These are phyloP conservation scores for Eulithis testata DNA, from an alignment of 2,888 invertebrate species.

Conservation along the genomic window DNA sequence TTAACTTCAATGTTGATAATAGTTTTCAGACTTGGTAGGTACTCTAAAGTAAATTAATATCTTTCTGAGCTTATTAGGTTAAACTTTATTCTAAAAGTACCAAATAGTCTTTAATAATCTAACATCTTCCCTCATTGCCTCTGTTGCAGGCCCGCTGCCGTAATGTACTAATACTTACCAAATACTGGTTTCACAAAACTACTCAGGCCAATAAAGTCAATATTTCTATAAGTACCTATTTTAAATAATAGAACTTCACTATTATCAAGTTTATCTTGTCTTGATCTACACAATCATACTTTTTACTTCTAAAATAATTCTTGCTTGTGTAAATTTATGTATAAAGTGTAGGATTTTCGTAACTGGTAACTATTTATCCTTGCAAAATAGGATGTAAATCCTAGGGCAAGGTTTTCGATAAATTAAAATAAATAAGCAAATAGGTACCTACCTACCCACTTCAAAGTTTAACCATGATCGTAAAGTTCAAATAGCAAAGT, in stretches of 20 bases:
- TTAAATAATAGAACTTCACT: neutral
- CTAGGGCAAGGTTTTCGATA: constrained; percentile 6
- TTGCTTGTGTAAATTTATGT: neutral
- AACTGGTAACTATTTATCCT: neutral
- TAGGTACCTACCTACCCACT: neutral
- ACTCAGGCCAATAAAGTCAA: neutral
- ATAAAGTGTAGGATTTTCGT: neutral
- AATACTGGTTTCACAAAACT: neutral
- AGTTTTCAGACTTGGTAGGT: no score
- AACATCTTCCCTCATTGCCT: no score
- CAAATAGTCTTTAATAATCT: no score
- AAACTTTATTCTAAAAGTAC: no score
- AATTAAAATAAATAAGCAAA: neutral
- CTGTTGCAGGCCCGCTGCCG: no score
- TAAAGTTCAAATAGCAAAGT: constrained; percentile 16
- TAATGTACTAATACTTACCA: no score
- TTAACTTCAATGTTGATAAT: no score
- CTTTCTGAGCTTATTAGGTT: no score
- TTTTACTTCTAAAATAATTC: neutral
- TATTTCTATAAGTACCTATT: no score
- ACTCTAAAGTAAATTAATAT: no score
- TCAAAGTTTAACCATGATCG: constrained; percentile 6
- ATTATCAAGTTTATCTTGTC: neutral
- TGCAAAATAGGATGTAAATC: neutral
- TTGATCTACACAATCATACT: neutral